These are phyloP conservation scores for Caerostris extrusa DNA, from an alignment of 1,140 invertebrate genomes.

Conservation along the genomic window DNA sequence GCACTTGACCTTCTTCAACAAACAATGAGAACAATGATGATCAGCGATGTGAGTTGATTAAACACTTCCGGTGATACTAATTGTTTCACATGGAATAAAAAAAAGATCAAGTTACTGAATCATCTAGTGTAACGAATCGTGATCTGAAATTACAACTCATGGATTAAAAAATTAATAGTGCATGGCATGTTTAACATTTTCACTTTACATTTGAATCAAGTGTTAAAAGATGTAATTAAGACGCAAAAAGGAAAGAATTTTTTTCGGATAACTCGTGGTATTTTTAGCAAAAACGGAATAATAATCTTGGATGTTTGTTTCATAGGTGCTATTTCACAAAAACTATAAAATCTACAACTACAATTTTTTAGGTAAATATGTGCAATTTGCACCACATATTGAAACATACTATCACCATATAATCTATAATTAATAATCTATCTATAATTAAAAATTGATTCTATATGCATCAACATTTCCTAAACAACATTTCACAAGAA, in stretches of 20 bases:
- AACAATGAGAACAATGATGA: slow-evolving; percentile 15
- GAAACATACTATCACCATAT: no score
- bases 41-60: slow-evolving; percentile 1
- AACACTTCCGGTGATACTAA: slow-evolving; percentile 22
- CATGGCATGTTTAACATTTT: background rate
- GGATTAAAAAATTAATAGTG: background rate
- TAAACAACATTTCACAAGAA: no score
- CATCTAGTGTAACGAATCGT: background rate
- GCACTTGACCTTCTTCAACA: slow-evolving; percentile 34
- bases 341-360: no score
- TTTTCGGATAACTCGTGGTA: no score
- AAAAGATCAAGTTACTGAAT: background rate
- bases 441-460: no score
- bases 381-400: no score
- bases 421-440: no score
- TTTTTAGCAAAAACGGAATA: no score
- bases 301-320: no score
- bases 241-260: background rate
- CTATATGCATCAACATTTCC: no score
- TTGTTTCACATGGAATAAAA: background rate
- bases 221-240: background rate
- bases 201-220: background rate
- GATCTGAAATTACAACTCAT: background rate
- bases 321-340: no score
- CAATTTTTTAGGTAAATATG: no score